Base-by-base conservation (phyloP, 2,888 invertebrate species). In the Netelia fuscicornis region DNA sequence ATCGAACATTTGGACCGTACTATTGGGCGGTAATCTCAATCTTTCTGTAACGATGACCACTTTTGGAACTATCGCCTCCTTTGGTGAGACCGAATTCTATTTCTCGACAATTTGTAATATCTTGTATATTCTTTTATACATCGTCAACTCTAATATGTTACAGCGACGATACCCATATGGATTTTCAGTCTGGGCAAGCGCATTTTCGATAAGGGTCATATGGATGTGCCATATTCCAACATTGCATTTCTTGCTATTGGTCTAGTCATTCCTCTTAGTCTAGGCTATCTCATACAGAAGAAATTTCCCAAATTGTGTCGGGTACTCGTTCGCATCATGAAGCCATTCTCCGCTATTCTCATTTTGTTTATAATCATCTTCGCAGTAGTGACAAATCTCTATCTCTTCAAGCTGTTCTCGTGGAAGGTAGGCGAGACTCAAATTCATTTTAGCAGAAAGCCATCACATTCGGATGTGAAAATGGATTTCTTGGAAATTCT, bases 11-110 rank as follows among this genome's bases (percentile, higher is more conserved):
- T 99, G 99, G 98, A 97, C 98, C 0, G 96, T 97, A 87, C 95
- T 99, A 17, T 95, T 99, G 1, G 97, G 97, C 2, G 99, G 98
- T 5, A 99, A 99, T 94, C 95, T 99, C 5, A 97, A 98, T 93
- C 95, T 99, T 58, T 98, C 98, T 0, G 96, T 99, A 68, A 97
- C 99, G 17, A 98, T 99, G 99, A 99, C 99, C 0, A 96, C 98
- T 9, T 94, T 98, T 78, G 97, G 98, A 84, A 99, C 98, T 2
- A 93, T 99, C 5, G 96, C 97, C 0, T 97, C 98, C 0, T 97
- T 99, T 90, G 97, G 97, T 96, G 93, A 93, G 93, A 89, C 11
- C 0, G 1, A 2, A 48, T 37, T 6, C 8, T 37, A 6, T 37
- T 37, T 37, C 37, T 37, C 37, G 37, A 37, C 6, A 37, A 37